Base-by-base conservation (phyloP, 2,888 invertebrate species). In the Sarcophaga caerulescens region DNA sequence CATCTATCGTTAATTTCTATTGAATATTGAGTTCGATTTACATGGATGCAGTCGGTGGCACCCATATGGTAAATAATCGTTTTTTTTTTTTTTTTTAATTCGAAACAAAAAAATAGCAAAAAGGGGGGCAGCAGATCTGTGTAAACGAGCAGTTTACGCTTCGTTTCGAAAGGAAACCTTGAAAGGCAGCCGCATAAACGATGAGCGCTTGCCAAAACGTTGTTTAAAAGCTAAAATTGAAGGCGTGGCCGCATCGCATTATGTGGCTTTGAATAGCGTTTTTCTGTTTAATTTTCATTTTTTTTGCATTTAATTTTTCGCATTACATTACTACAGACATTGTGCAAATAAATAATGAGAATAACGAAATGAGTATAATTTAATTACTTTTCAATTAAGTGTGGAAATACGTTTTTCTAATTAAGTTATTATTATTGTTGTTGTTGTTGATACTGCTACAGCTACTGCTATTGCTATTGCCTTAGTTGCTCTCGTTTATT, bases 401-500 rank as follows among this genome's bases (percentile, higher is more conserved):
- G 86, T 86, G 86, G 86, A 86, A 86, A 84, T 81, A 86, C 86
- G 84, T 86, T 86, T 86, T 86, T 86, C 86, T 86, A 84, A 86
- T 86, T 84, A 86, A 86, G 78, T 86, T 81, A 78, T 85, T 75
- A 71, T 75, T 79, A 14, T 78, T 75, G 47, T 63, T 47, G 21
- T 47, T 47, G 11, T 47, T 69, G 11, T 69, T 74, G 17, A 19
- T 12, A 21, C 8, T 3, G 35, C 25, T 25, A 25, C 25, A 69
- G 17, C 59, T 12, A 21, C 8, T 3, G 35, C 35, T 10, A 35
- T 2, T 74, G n/a, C 60, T 12, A 14, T 75, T 35, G 35, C 35
- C 35, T 57, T 57, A 69, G 63, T 60, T 60, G 60, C 6, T 60
- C 8, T 60, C 21, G 11, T 21, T 19, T 60, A 60, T 60, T 60